Base-by-base conservation (phyloP, 2,888 invertebrate genomes). In the Ectobius pallidus region DNA sequence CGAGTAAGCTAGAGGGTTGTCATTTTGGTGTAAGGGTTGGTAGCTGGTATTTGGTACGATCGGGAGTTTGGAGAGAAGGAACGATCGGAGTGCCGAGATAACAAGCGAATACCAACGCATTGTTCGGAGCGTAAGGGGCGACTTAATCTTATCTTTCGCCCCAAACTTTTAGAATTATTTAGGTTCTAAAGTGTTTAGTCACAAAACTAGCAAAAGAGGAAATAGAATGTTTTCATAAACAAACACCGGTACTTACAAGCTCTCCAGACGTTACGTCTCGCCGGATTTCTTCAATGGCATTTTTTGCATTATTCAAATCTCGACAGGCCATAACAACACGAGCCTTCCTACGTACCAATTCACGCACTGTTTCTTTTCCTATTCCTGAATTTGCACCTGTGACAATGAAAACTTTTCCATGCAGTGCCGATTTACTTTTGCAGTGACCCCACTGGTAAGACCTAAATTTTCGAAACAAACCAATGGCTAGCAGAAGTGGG, bases 301-400 rank as follows among this genome's bases (percentile, higher is more conserved):
- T 83, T 77, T 88, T 87, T 0, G 92, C 93, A 74, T 87, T 88
- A 11, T 85, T 84, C 18, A 91, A 78, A 80, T 91, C 89, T 78
- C 95, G 85, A 80, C 95, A 95, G 0, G 94, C 95, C 82, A 95
- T 85, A 76, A 96, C 91, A 34, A 95, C 91, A 72, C 88, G 85
- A 0, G 92, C 95, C 81, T 91, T 89, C 78, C 92, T 85, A 75
- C 85, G 85, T 0, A 90, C 92, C 61, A 95, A 83, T 75, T 92
- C 91, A 76, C 89, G 88, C 0, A 92, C 91, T 0, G 92, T 91
- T 84, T 93, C 92, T 78, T 90, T 89, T 0, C 95, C 96, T 72
- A 96, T 90, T 0, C 96, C 95, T 67, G 91, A 90, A 82, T 92
- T 95, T 0, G 93, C 93, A 16, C 95, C 95, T 18, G 95, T 95